Evolutionary conservation across 1,140 invertebrate species (phyloP), one percentile per base, ranked within the genome.

Genomic region (Drosophila virilis): DNA sequence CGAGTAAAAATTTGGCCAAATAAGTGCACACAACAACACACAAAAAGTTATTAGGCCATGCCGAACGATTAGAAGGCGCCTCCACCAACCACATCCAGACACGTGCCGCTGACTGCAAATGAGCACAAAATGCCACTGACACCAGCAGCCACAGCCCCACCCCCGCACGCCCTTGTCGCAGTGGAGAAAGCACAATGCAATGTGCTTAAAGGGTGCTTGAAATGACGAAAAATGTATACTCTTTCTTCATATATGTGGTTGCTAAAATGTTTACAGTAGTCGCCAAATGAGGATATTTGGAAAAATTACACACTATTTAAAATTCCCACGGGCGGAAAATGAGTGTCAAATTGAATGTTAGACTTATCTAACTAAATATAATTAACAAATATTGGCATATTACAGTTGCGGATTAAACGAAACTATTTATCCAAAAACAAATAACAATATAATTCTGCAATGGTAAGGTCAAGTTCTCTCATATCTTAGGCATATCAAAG

Each of bases 91-190:
- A 28, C 22, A 28, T 28, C 17, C 12, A 22, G 35, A 54, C 72
- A 68, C 71, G 66, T 70, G 66, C 71, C 65, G 17, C 57, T 35
- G 66, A 70, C 72, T 74, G 66, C 42, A 61, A 74, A 74, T 74
- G 64, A 50, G 65, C 72, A 67, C 64, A 59, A 55, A 52, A 46
- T 68, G 70, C 70, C 55, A 68, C 70, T 54, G 58, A 61, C 67
- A 48, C 32, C 9, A 69, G 9, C 17, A 6, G 6, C 2, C 38
- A 51, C 35, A 35, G 43, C 60, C 12, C 55, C 37, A 38, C 13
- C 12, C n/a, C 10, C 50, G 8, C 7, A 12, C 9, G 13, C 57
- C 42, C 28, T 7, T 6, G 8, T 33, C 12, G 12, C 32, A 32
- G 8, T 43, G n/a, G 12, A 15, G 22, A 42, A 38, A 17, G 15